Base-by-base conservation (phyloP, 2,888 invertebrate species). In the Stenichneumon culpator region DNA sequence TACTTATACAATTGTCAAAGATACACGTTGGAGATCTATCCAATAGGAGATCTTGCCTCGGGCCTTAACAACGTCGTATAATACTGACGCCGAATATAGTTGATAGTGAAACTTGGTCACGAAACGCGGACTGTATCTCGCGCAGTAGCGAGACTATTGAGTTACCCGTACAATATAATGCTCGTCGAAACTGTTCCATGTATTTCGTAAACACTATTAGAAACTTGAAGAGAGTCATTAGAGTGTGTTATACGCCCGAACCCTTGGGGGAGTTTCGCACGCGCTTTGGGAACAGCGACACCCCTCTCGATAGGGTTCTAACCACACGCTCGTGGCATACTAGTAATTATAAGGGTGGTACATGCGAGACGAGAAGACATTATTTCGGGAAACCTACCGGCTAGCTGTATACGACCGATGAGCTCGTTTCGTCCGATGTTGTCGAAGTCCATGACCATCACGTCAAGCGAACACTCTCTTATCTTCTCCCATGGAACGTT, bases 401-500 rank as follows among this genome's bases (percentile, higher is more conserved):
- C 99, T 91, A 99, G 95, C 89, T 98, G 96, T 95, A 99, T 98
- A 93, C 98, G 96, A 16, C 98, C 98, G 92, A 98, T 98, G 90
- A 98, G 96, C 94, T 98, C 98, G 93, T 98, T 98, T 88, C 98
- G 95, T 70, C 99, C 99, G 89, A 99, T 98, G 94, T 99, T 98
- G 94, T 99, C 99, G 94, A 98, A 99, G 95, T 99, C 99, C 99
- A 99, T 99, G 83, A 99, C 98, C 95, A 97, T 97, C 25, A 99
- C 97, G 92, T 98, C 98, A 87, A 99, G 95, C 69, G 98, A 98
- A 92, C 99, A 98, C 94, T 99, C 98, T 82, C 99, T 95, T 89
- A 99, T 98, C 94, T 98, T 98, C 95, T 99, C 99, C 98, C 98
- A 99, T 19, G 99, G 98, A 75, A 99, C 98, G 94, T 98, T 98